A percentile compares a stretch with the other conserved stretches of the same genome.
These are phyloP conservation scores for Melanotus villosus DNA, from an alignment of 2,888 invertebrate species.

Conservation along the genomic window DNA sequence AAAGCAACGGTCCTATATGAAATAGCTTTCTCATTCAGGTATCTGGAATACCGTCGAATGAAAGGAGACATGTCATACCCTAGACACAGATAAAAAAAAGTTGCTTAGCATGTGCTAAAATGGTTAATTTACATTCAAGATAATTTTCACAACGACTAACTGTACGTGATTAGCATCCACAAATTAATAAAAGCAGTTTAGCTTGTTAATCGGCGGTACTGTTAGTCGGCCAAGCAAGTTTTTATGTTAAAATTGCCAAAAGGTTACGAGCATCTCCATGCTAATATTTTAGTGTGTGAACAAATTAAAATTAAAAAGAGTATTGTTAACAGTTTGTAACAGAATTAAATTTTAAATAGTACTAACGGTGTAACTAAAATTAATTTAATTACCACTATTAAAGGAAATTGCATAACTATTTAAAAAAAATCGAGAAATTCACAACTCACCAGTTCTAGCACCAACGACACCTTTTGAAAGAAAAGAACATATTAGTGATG, in stretches of 20 bases:
- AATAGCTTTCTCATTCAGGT: constrained; percentile 97
- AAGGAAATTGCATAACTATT: constrained; percentile 1
- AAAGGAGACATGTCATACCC: constrained; percentile 99
- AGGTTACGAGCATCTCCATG: constrained; percentile 3
- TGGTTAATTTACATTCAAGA: background rate
- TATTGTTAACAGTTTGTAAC: background rate
- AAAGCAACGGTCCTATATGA: constrained; percentile 99
- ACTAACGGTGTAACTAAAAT: background rate
- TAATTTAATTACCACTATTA: background rate
- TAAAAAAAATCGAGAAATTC: constrained; percentile 6
- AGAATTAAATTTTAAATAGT: background rate
- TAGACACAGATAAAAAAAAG: constrained; percentile 68
- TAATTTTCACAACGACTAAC: constrained; percentile 20
- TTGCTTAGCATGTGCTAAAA: constrained; percentile 23
- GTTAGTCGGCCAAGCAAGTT: constrained; percentile 32
- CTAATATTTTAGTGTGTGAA: background rate
- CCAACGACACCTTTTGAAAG: constrained; percentile 72
- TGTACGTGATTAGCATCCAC: constrained; percentile 29
- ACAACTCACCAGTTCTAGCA: constrained; percentile 76
- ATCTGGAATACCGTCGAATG: constrained; percentile 97
- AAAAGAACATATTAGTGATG: constrained; percentile 48
- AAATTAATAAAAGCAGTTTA: constrained; percentile 33
- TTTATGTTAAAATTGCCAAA: constrained; percentile 22
- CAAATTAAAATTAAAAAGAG: background rate
- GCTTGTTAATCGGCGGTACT: constrained; percentile 32